Evolutionary conservation across 2,888 invertebrate species (phyloP).

Genomic region (Anthophora plumipes): DNA sequence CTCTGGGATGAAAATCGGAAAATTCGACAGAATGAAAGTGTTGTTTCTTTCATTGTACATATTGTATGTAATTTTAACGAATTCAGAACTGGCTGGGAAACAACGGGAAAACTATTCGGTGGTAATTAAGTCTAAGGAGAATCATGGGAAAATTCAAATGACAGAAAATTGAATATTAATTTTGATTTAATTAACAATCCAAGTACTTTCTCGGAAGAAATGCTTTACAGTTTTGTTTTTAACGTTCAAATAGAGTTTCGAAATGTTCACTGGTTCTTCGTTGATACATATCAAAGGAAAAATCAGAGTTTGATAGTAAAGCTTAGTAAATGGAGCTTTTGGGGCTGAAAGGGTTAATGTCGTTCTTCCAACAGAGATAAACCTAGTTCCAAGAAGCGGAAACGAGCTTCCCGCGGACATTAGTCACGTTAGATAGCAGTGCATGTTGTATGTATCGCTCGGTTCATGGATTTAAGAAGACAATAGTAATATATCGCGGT

Average conservation of each 20-base stretch:
- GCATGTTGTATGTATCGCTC: constrained; percentile 62
- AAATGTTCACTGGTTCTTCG: not conserved
- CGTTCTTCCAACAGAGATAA: constrained; percentile 17
- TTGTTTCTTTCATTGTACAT: not conserved
- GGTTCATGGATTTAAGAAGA: constrained; percentile 61
- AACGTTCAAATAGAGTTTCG: too few species aligned
- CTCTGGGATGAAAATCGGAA: not conserved
- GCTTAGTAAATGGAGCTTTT: too few species aligned
- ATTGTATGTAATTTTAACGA: not conserved
- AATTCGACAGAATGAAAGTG: too few species aligned
- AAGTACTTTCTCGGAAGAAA: too few species aligned
- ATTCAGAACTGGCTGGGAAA: too few species aligned
- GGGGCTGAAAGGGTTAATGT: constrained; percentile 35
- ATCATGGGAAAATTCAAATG: too few species aligned
- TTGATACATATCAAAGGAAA: constrained; percentile 8
- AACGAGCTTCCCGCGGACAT: constrained; percentile 31
- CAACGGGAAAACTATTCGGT: too few species aligned
- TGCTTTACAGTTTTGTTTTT: too few species aligned
- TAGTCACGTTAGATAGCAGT: constrained; percentile 56
- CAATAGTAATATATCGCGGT: constrained; percentile 55
- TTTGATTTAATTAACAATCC: too few species aligned
- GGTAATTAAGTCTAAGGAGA: too few species aligned
- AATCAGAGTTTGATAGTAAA: not conserved
- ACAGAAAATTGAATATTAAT: too few species aligned
- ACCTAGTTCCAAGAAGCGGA: not conserved